Evolutionary conservation across 2,797 vertebrate species (phyloP).

Genomic region (Taenioides sp.): DNA sequence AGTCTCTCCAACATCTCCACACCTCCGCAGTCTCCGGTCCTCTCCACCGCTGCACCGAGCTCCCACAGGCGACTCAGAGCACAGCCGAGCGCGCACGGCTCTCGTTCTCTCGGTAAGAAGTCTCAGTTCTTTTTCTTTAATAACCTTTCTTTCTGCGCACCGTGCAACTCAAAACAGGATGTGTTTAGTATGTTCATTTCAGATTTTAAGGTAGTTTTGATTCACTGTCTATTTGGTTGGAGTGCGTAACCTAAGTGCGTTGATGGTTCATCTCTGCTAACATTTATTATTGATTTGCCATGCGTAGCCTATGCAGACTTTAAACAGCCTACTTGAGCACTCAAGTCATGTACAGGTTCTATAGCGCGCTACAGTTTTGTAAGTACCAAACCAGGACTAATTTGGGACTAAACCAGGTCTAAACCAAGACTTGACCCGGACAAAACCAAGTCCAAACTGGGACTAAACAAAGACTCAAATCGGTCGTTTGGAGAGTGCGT

Average conservation of each 20-base stretch:
- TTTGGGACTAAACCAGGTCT: background rate
- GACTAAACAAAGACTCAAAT: background rate
- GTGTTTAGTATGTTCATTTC: no score
- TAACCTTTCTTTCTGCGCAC: no score
- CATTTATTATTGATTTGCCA: no score
- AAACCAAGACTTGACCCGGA: background rate
- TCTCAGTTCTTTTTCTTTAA: no score
- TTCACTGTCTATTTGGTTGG: no score
- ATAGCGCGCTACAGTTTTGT: background rate
- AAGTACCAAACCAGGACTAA: background rate
- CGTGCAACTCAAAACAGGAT: no score
- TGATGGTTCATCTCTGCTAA: no score
- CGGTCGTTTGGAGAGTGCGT: background rate
- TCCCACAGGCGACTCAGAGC: conserved; percentile 66
- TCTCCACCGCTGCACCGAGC: conserved; percentile 21
- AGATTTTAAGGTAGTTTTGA: no score
- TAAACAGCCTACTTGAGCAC: background rate
- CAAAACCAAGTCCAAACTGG: background rate
- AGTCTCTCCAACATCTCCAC: background rate
- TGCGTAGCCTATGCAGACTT: background rate
- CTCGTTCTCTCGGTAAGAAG: conserved; percentile 49
- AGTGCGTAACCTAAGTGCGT: no score
- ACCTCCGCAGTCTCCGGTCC: background rate
- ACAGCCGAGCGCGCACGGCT: conserved; percentile 28
- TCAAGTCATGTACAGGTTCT: background rate